Evolutionary conservation across 2,888 invertebrate genomes (phyloP), one percentile per base, ranked within the genome.

Genomic region (Netelia melanura): DNA sequence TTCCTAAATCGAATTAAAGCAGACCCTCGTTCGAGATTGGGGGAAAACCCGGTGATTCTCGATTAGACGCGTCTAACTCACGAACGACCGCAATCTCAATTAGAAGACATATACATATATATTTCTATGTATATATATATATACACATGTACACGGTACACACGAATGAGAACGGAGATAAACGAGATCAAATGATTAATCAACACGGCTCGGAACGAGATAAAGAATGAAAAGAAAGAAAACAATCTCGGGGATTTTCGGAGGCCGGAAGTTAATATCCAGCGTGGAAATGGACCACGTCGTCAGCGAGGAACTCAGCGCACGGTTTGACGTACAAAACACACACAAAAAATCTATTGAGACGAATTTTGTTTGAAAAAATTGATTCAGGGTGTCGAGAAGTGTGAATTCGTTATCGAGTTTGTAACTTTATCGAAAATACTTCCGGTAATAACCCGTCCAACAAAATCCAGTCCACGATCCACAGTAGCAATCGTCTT

Each of bases 1-100:
- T 68, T n/a, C 74, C 86, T 71, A 90, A 90, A 90, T 90, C 89
- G 86, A 89, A 89, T 90, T 89, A 89, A 86, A 81, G 44, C 17
- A 74, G 62, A 70, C 75, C 38, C 74, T 62, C 43, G 44, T 6
- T 17, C 38, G 83, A 67, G 72, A 87, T 84, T 86, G 84, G 67
- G 85, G 75, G 68, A 43, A 80, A 75, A 82, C 58, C 38, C 52
- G 77, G 81, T 86, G 56, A 17, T 84, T 81, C 86, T 80, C 87
- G 86, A 90, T 90, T 87, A 87, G 87, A 87, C 86, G 54, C 77
- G 77, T 77, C 84, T 76, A 77, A 54, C 61, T 67, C 56, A 65
- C 70, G 78, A 84, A 85, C 83, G 86, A 87, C 82, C 85, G 62
- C 75, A 84, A 86, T 74, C 85, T 84, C 86, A 88, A 89, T 88